These are phyloP conservation scores for Alloplasta piceator DNA, from an alignment of 2,888 invertebrate genomes.

Conservation along the genomic window DNA sequence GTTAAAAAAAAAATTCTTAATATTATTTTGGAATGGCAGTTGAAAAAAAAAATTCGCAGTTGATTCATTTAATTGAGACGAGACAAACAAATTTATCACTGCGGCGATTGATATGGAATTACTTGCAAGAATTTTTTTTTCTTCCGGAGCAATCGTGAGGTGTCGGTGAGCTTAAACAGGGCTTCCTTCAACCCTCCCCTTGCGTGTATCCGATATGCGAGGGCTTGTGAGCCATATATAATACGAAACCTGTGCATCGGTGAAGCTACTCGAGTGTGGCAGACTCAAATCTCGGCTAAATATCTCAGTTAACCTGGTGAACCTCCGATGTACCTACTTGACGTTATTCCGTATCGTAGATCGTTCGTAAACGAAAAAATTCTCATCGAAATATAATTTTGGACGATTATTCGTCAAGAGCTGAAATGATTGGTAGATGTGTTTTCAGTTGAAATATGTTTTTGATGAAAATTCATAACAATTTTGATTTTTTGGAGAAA, in stretches of 20 bases:
- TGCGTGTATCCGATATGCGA: constrained; percentile 50
- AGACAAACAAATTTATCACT: too few relatives aligned
- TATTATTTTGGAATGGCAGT: too few relatives aligned
- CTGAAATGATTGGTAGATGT: too few relatives aligned
- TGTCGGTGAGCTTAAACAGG: constrained; percentile 31
- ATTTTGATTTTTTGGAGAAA: too few relatives aligned
- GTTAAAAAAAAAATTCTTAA: too few relatives aligned
- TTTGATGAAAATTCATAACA: too few relatives aligned
- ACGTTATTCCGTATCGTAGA: not conserved
- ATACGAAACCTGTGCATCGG: constrained; percentile 42
- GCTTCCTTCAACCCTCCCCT: constrained; percentile 40
- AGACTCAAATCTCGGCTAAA: constrained; percentile 5
- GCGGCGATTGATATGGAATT: constrained; percentile 1
- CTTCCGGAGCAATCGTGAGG: constrained; percentile 17
- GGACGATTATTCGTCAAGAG: too few relatives aligned
- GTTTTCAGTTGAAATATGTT: too few relatives aligned
- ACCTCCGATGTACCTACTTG: constrained; percentile 27
- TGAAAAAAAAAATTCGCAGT: too few relatives aligned
- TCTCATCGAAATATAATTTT: too few relatives aligned
- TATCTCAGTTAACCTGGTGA: constrained; percentile 44
- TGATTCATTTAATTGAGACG: too few relatives aligned
- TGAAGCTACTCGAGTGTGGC: constrained; percentile 6
- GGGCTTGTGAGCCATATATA: constrained; percentile 33
- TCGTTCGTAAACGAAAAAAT: too few relatives aligned
- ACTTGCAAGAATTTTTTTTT: not conserved